Evolutionary conservation across 1,140 invertebrate genomes (phyloP).

Genomic region (Atta cephalotes): DNA sequence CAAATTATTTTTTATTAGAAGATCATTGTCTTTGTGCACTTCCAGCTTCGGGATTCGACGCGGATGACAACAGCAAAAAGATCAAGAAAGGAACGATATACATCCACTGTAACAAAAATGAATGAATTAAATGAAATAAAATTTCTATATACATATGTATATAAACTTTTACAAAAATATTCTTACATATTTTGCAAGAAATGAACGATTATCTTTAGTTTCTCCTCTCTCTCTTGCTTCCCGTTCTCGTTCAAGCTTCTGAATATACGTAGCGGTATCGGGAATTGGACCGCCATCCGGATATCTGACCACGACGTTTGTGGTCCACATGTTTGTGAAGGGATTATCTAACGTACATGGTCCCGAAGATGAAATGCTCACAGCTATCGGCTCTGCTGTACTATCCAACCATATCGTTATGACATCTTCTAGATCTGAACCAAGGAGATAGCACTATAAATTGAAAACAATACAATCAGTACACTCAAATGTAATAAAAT

Average conservation of each 20-base stretch:
- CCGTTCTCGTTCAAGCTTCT: conserved; percentile 95
- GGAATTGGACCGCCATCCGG: conserved; percentile 87
- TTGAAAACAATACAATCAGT: not conserved
- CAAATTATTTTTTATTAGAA: conserved; percentile 46
- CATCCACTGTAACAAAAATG: conserved; percentile 93
- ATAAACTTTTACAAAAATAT: not conserved
- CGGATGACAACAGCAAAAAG: conserved; percentile 94
- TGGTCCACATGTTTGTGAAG: conserved; percentile 81
- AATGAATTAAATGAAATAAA: not conserved
- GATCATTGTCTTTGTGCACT: conserved; percentile 78
- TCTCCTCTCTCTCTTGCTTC: conserved; percentile 96
- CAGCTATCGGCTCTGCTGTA: conserved; percentile 78
- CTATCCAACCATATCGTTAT: conserved; percentile 83
- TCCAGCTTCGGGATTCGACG: conserved; percentile 91
- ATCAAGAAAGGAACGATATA: conserved; percentile 96
- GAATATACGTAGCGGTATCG: conserved; percentile 96
- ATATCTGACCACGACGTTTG: conserved; percentile 80
- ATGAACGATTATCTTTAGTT: conserved; percentile 96
- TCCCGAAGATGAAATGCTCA: conserved; percentile 80
- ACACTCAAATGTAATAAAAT: not conserved
- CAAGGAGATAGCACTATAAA: conserved; percentile 85
- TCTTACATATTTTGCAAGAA: conserved; percentile 98
- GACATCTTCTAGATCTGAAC: conserved; percentile 84
- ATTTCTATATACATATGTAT: not conserved
- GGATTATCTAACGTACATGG: conserved; percentile 75